Base-by-base conservation (phyloP, 2,113 vertebrate species). In the Megaceryle torquata region DNA sequence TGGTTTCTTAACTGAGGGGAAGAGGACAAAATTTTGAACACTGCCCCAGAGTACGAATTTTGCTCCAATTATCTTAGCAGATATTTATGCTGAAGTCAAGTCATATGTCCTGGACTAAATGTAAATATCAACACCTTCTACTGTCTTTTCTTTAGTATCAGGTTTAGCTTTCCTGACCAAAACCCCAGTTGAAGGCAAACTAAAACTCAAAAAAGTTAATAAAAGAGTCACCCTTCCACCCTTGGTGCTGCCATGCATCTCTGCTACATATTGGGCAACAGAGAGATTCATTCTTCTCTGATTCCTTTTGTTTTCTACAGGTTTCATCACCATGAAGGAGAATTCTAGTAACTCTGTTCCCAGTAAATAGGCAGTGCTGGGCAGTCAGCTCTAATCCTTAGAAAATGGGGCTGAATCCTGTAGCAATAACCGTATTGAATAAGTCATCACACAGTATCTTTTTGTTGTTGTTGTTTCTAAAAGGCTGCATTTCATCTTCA, bases 401-500 rank as follows among this genome's bases (percentile, higher is more conserved):
- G 61, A 89, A 83, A 92, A 93, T 54, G 24, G 60, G 53, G 28
- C 11, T 64, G 83, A 91, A 77, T 87, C 24, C 64, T 5, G 1
- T 61, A 95, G 54, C 69, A 94, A 83, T 91, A 93, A 71, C 33
- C 53, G 56, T 77, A 86, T 31, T 82, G 92, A 95, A n/a, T 72
- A 85, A 95, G 57, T n/a, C 83, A 92, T 95, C 57, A 84, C 19
- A 64, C 10, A 39, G 11, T 65, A 82, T 91, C 24, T 82, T 84
- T 68, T 63, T 70, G 76, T 75, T 21, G 37, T 64, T 20, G 67
- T 91, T 86, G 57, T 97, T 92, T 95, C 59, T 76, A 86, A 83
- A 44, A 95, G 53, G 85, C 35, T 75, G 48, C 29, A 79, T 94
- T 95, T 96, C 54, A 87, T 88, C 94, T 92, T 96, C 65, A 96